Evolutionary conservation across 2,888 invertebrate species (phyloP), one percentile per base, ranked within the genome.

Genomic region (Lacanobia wlatinum): DNA sequence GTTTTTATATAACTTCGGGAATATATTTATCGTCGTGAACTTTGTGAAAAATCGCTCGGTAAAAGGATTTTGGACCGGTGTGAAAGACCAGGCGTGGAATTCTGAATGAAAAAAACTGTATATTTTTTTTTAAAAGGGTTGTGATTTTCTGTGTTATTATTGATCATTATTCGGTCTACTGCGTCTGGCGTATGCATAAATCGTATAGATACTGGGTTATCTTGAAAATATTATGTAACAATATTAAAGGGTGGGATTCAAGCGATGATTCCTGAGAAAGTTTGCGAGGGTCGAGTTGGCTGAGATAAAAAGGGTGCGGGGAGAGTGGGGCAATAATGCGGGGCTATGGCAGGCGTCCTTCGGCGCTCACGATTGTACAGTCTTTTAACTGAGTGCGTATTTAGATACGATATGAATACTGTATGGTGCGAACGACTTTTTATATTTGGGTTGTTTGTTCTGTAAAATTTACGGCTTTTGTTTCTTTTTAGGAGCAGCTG

Each of bases 251-350:
- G 90, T 89, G 87, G 89, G 89, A 88, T 89, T 87, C 87, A 86
- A 82, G 87, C 92, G 92, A 94, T 93, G 94, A 94, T 94, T 93
- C 89, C 90, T 89, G 88, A 87, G 89, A 91, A 92, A 91, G 87
- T 91, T 91, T 90, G 88, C 75, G 86, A 94, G 93, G 94, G 94
- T 94, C 90, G 91, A 90, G 84, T 84, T 89, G 88, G 87, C 83
- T 78, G 84, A 86, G 92, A 93, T 94, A 94, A 94, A 94, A 95
- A 94, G 95, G 95, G 93, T 93, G 89, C 87, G 86, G 73, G 77
- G 83, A 82, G 88, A 90, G 89, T 88, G 89, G 89, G 89, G 87
- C 89, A 90, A 92, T 93, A 93, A 92, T 88, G 90, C 80, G 84
- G 87, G 86, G 89, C 59, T 59, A 40, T 40, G 40, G 38, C 87